Evolutionary conservation across 2,888 invertebrate genomes (phyloP), one percentile per base, ranked within the genome.

Genomic region (Mythimna lalbum): DNA sequence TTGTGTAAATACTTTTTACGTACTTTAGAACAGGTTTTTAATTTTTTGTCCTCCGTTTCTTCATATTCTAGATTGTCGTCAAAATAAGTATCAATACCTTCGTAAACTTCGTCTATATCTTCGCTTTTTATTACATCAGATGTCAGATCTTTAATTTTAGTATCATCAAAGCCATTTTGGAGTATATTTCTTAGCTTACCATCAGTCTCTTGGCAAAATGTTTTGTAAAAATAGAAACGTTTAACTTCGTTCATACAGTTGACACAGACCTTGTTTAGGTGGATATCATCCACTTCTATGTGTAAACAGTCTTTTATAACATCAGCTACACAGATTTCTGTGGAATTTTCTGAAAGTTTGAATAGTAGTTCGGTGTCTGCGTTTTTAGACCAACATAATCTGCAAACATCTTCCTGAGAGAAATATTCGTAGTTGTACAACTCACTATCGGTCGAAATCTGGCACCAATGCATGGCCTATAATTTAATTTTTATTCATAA

Each of bases 341-440:
- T 60, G 1, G 60, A 43, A 53, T 79, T 75, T 76, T 83, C 82
- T 19, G 74, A 64, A 9, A 69, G 65, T 76, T 84, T 82, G 3
- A 76, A 66, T 10, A 85, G 74, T 60, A 92, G 76, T 73, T 90
- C 90, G 39, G 63, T 86, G 12, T 81, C 80, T 3, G 90, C 91
- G 63, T 92, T 88, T 76, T 80, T 88, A 49, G 81, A 86, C 93
- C 94, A 95, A 77, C 95, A 95, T 10, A 95, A 79, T 76, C 95
- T 87, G 69, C 95, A 95, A 0, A 95, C 88, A 61, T 93, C 89
- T 12, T 88, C 86, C 82, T 92, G 89, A 55, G 89, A 83, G 73
- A 95, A 94, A 80, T 94, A 95, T 72, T 95, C 92, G 61, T 88
- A 90, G 6, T 85, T 91, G 76, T 90, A 94, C 7, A 83, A 17